phyloP scores from a whole-genome alignment of 2,888 invertebrate genomes.

The Phymatocera aterrima region DNA sequence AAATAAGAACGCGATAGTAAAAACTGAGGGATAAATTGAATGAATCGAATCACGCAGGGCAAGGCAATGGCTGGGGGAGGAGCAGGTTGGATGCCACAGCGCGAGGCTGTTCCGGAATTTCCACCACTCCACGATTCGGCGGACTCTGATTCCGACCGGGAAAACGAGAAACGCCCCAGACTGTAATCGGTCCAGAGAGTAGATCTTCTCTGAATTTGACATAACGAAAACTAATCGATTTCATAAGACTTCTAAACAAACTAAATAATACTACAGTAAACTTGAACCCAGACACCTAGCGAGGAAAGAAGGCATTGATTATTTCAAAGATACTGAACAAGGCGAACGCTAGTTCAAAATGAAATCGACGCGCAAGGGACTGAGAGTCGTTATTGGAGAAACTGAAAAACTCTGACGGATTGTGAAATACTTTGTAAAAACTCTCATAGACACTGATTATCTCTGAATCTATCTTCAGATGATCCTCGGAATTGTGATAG shows the following conservation, averaged over 20 bases:
- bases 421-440: background rate
- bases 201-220: slow-evolving; percentile 38
- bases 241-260: slow-evolving; percentile 24
- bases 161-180: slow-evolving; percentile 72
- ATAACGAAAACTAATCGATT: slow-evolving; percentile 11
- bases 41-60: slow-evolving; percentile 69
- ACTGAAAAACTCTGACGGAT: too few relatives aligned
- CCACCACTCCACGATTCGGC: slow-evolving; percentile 73
- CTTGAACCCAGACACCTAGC: slow-evolving; percentile 8
- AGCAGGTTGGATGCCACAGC: slow-evolving; percentile 74
- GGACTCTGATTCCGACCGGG: slow-evolving; percentile 73
- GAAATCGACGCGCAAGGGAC: background rate
- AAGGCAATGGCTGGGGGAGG: slow-evolving; percentile 72
- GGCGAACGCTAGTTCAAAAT: background rate
- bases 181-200: slow-evolving; percentile 52
- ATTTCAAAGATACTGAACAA: slow-evolving; percentile 17
- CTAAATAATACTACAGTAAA: slow-evolving; percentile 2
- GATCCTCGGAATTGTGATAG: too few relatives aligned
- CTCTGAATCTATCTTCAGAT: too few relatives aligned
- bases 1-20: slow-evolving; percentile 43
- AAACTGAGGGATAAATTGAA: slow-evolving; percentile 64
- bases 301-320: background rate
- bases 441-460: background rate
- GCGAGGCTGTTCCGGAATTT: slow-evolving; percentile 75
- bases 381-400: background rate